Base-by-base conservation (phyloP, 2,888 invertebrate genomes). In the Cataglyphis albicans region DNA sequence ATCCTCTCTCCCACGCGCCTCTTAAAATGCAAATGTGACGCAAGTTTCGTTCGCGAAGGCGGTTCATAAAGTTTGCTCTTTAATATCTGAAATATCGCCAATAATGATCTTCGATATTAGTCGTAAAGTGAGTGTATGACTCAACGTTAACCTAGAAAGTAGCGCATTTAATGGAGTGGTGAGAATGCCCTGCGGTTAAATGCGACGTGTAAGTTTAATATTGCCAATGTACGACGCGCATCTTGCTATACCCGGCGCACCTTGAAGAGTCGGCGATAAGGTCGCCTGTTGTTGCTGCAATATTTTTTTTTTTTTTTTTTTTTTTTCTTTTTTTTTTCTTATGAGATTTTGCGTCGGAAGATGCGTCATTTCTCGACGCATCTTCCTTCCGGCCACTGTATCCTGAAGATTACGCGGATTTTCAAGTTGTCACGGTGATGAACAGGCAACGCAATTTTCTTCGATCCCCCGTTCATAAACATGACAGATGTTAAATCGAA, bases 21-120 rank as follows among this genome's bases (percentile, higher is more conserved):
- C 38, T 75, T 75, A 75, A 75, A 75, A 75, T 75, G 75, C 75
- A 75, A 75, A 75, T 64, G 64, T n/a, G 48, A 18, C 35, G 48
- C n/a, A 32, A 21, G 44, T 44, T 35, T 35, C 35, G 32, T 6
- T 64, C 25, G 64, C 41, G 35, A 18, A 10, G 35, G 12, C 52
- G 48, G 35, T 18, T 25, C 48, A 21, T 75, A 64, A 75, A 52
- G 64, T 48, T 75, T 52, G 75, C 25, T 52, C 38, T 64, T 64
- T 75, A 52, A 64, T 64, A 64, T 75, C 64, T 52, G 52, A 75
- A 75, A 52, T 64, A 64, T 75, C 52, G 63, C 21, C 75, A 75
- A 75, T 75, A 75, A 75, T 64, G 64, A 65, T 52, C 63, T 25
- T 10, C 52, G 75, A 75, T 75, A 75, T 75, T 75, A 75, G 64